phyloP scores from a whole-genome alignment of 2,797 vertebrate species.

The Chiloscyllium punctatum region DNA sequence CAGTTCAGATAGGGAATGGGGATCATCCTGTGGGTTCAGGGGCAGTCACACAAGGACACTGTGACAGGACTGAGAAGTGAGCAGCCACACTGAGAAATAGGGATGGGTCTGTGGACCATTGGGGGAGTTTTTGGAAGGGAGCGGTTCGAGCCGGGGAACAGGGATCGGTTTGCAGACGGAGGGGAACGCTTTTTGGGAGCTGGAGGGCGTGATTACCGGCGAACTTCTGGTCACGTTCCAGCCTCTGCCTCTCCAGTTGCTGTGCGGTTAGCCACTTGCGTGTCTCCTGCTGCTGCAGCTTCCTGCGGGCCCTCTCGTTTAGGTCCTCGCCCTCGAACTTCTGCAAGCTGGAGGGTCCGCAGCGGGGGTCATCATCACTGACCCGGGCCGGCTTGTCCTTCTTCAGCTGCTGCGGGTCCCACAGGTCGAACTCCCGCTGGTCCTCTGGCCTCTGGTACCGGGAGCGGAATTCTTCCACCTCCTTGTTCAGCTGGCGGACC shows the following conservation, averaged over 20 bases:
- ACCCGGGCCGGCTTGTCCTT: background rate
- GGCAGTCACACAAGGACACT: too few relatives aligned
- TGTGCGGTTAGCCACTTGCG: slow-evolving; percentile 53
- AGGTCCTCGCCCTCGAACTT: slow-evolving; percentile 60
- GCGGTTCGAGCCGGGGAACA: background rate
- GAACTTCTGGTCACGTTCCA: slow-evolving; percentile 45
- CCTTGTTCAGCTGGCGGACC: slow-evolving; percentile 45
- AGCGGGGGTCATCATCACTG: slow-evolving; percentile 44
- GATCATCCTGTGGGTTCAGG: too few relatives aligned
- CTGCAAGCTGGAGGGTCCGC: slow-evolving; percentile 64
- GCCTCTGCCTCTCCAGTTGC: slow-evolving; percentile 51
- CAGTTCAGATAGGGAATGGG: too few relatives aligned
- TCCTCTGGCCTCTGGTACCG: slow-evolving; percentile 53
- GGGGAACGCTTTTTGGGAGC: slow-evolving; percentile 48
- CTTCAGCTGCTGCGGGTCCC: slow-evolving; percentile 44
- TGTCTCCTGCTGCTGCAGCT: slow-evolving; percentile 51
- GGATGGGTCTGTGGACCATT: too few relatives aligned
- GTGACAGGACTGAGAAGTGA: too few relatives aligned
- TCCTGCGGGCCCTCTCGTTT: slow-evolving; percentile 48
- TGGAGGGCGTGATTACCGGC: slow-evolving; percentile 53
- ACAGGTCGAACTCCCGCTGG: slow-evolving; percentile 56
- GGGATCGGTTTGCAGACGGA: slow-evolving; percentile 40
- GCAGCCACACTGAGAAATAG: too few relatives aligned
- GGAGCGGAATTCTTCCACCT: slow-evolving; percentile 50
- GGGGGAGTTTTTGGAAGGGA: background rate